Evolutionary conservation across 2,797 vertebrate genomes (phyloP).

Genomic region (Hozukius guyotensis): DNA sequence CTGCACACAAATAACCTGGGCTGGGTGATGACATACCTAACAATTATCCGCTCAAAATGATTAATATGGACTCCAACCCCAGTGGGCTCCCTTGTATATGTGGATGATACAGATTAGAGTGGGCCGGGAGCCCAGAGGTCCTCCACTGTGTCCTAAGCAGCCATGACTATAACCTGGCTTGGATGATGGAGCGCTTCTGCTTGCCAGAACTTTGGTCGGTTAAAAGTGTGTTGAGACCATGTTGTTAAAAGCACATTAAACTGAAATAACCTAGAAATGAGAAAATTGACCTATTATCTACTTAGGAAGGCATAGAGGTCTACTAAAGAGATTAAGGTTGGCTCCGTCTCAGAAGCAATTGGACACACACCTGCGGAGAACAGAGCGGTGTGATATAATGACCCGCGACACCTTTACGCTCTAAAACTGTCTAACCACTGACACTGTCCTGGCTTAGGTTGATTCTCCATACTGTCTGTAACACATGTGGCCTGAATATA

Average conservation of each 20-base stretch:
- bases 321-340: constrained; percentile 72
- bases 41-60: constrained; percentile 80
- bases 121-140: constrained; percentile 69
- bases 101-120: constrained; percentile 72
- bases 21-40: constrained; percentile 69
- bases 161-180: constrained; percentile 72
- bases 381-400: constrained; percentile 49
- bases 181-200: constrained; percentile 48
- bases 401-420: constrained; percentile 55
- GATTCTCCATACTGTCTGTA: constrained; percentile 32
- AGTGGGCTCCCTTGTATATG: constrained; percentile 60
- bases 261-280: constrained; percentile 75
- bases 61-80: constrained; percentile 71
- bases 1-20: constrained; percentile 71
- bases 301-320: constrained; percentile 71
- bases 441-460: constrained; percentile 60
- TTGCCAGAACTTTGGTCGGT: constrained; percentile 65
- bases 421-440: constrained; percentile 39
- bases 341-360: constrained; percentile 67
- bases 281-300: constrained; percentile 78
- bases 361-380: constrained; percentile 74
- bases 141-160: constrained; percentile 68
- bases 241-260: constrained; percentile 73
- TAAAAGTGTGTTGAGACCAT: constrained; percentile 63
- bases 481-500: constrained; percentile 58